These are phyloP conservation scores for Limnephilus rhombicus DNA, from an alignment of 2,888 invertebrate species.

Conservation along the genomic window DNA sequence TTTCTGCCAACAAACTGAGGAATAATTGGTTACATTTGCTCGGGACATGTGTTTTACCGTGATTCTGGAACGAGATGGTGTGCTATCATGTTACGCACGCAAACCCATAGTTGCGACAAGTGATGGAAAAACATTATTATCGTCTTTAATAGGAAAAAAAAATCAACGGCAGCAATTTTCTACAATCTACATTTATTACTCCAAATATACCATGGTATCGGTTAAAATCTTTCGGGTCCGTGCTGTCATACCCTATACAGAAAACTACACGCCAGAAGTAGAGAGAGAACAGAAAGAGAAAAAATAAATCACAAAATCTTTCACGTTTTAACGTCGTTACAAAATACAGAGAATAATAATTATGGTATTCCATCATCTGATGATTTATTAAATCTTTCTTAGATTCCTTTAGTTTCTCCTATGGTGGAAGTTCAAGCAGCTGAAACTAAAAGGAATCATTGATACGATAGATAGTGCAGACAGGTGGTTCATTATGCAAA, in stretches of 20 bases:
- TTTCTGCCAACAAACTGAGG: too few species aligned
- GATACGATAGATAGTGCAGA: slow-evolving; percentile 7
- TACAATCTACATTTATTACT: too few species aligned
- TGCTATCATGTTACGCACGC: too few species aligned
- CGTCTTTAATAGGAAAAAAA: too few species aligned
- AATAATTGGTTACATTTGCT: too few species aligned
- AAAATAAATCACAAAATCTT: not conserved
- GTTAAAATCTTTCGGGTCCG: too few species aligned
- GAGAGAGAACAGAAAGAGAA: not conserved
- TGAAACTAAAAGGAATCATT: not conserved
- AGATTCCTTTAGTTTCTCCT: not conserved
- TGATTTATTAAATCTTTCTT: not conserved
- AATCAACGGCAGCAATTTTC: too few species aligned
- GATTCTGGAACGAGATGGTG: too few species aligned
- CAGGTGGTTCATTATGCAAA: slow-evolving; percentile 50
- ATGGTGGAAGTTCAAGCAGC: not conserved
- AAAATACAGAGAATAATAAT: not conserved
- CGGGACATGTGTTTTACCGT: too few species aligned
- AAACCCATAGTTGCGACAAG: too few species aligned
- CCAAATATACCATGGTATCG: too few species aligned
- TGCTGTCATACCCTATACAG: not conserved
- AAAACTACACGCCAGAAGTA: not conserved
- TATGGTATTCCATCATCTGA: not conserved
- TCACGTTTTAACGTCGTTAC: not conserved
- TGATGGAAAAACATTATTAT: too few species aligned